Base-by-base conservation (phyloP, 64 coral and sea anemone species). In the Catalaphyllia jardinei region DNA sequence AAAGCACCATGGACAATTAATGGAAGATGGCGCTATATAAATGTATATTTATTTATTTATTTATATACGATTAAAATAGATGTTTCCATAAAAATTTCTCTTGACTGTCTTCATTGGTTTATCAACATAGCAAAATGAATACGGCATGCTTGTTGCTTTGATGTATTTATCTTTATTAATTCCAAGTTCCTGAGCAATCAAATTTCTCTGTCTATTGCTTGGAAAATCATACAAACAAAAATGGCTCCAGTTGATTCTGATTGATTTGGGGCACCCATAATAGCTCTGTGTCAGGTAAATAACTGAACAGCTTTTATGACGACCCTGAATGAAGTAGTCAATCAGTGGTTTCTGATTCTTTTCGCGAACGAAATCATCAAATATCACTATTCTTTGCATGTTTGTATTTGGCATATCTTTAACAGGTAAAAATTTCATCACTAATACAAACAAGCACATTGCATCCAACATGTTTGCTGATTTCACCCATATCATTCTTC, bases 271-370 rank as follows among this genome's bases (percentile, higher is more conserved):
- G 11, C 55, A 65, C 69, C 63, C 65, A 89, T 89, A 79, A 79
- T 25, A 89, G n/a, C 19, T 22, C n/a, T 79, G 52, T 39, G n/a
- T 17, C 0, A 89, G 29, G 29, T 89, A 79, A 11, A 79, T 89
- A 29, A 79, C 74, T 20, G 1, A 15, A 19, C 30, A 79, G 25
- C 79, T 89, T 39, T 89, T 79, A 63, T 89, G 73, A 29, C 87
- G 14, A 12, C 74, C 87, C n/a, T 42, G 13, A n/a, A 89, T 89
- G 57, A 89, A 89, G 57, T 89, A 89, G 31, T 49, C 73, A 50
- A 78, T 65, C 6, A 63, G 7, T 8, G n/a, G 33, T 25, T 75
- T 87, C 52, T 87, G 22, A 20, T 83, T 83, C 29, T 75, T 84
- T 24, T 59, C 22, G 55, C 63, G 74, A n/a, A 54, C 29, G 31